A percentile compares a stretch with the other conserved stretches of the same genome.
These are phyloP conservation scores for Kryptolebias marmoratus DNA, from an alignment of 2,113 vertebrate species.

Conservation along the genomic window DNA sequence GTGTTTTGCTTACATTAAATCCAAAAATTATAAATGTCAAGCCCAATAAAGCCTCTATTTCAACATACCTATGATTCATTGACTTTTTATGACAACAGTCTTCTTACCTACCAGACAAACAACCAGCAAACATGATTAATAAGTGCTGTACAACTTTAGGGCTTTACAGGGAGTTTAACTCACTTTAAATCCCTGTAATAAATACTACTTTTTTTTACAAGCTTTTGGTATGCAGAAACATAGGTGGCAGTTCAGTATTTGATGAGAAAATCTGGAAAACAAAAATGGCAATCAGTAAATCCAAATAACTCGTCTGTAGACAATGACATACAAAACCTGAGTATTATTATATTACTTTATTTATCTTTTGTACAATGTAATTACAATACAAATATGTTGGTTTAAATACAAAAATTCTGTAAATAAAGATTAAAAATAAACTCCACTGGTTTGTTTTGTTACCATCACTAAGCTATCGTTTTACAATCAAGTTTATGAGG, in stretches of 20 bases:
- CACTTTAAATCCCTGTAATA: too few species aligned
- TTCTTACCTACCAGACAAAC: too few species aligned
- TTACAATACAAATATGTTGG: conserved; percentile 89
- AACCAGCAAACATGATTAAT: too few species aligned
- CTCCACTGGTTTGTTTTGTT: conserved; percentile 81
- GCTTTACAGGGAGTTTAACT: too few species aligned
- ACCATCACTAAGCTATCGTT: conserved; percentile 83
- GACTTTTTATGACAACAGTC: too few species aligned
- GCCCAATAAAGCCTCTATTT: too few species aligned
- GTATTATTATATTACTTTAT: conserved; percentile 87
- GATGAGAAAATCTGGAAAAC: background rate
- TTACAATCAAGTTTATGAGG: conserved; percentile 87
- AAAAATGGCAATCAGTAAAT: background rate
- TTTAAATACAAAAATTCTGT: conserved; percentile 88
- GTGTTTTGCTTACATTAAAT: too few species aligned
- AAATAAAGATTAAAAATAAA: conserved; percentile 89
- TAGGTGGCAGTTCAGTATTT: too few species aligned
- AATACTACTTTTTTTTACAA: too few species aligned
- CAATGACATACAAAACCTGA: conserved; percentile 16
- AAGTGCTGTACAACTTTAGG: too few species aligned
- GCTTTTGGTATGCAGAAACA: too few species aligned
- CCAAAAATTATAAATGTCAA: background rate
- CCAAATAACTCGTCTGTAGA: background rate
- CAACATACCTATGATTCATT: too few species aligned
- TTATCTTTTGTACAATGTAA: conserved; percentile 89